These are phyloP conservation scores for Nemopilema nomurai DNA, from an alignment of 30 jellyfish, hydroid and myxozoan genomes.

Conservation along the genomic window DNA sequence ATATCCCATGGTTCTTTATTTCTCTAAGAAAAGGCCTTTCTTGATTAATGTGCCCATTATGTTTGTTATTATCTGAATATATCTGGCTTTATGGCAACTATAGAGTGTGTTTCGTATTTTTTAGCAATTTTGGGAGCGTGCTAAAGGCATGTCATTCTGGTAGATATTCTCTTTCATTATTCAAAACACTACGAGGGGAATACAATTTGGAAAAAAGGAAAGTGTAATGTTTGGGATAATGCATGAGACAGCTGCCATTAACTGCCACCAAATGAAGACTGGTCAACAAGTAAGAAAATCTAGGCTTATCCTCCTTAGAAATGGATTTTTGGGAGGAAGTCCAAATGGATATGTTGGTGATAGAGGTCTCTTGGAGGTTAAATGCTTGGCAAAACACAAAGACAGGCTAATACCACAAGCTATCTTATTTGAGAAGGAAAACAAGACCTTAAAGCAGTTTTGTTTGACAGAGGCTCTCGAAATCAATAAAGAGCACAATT, in stretches of 20 bases:
- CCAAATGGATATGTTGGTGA: constrained; percentile 36
- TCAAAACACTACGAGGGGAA: constrained; percentile 11
- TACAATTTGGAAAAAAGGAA: constrained; percentile 5
- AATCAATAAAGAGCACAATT: constrained; percentile 22
- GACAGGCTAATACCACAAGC: constrained; percentile 40
- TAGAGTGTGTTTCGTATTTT: constrained; percentile 8
- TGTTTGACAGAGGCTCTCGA: constrained; percentile 31
- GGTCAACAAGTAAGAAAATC: background rate
- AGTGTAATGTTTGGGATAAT: constrained; percentile 13
- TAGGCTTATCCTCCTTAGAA: constrained; percentile 23
- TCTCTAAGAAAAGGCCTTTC: constrained; percentile 18
- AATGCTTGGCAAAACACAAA: constrained; percentile 34
- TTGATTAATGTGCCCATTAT: constrained; percentile 14
- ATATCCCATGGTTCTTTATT: constrained; percentile 10
- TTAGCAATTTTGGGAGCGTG: constrained; percentile 17
- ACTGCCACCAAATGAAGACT: constrained; percentile 10
- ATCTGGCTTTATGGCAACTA: constrained; percentile 27
- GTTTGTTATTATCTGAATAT: constrained; percentile 20
- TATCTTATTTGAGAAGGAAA: constrained; percentile 21
- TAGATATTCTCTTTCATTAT: constrained; percentile 7
- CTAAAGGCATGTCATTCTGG: constrained; percentile 25
- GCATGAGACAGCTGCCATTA: constrained; percentile 33
- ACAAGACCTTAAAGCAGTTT: constrained; percentile 30
- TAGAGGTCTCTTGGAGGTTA: constrained; percentile 32
- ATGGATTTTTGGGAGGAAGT: constrained; percentile 18